These are phyloP conservation scores for Pedionomus torquatus DNA, from an alignment of 2,113 vertebrate species.

Conservation along the genomic window DNA sequence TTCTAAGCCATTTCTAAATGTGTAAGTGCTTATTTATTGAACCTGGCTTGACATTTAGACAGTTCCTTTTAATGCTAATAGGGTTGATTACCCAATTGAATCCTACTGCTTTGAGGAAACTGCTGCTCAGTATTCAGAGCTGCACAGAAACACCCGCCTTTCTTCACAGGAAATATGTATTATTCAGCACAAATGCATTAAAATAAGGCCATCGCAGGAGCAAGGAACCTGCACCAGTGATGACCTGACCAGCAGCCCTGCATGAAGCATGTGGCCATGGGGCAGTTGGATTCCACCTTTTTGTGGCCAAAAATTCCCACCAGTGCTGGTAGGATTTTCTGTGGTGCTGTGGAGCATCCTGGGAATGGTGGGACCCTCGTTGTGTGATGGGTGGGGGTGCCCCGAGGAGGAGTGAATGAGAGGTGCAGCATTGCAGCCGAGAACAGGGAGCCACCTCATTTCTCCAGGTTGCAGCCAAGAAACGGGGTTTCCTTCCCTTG, in stretches of 20 bases:
- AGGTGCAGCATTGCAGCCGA: not conserved
- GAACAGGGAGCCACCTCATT: not conserved
- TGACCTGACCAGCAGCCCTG: not conserved
- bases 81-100: constrained; percentile 1
- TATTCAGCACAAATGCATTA: not conserved
- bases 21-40: constrained; percentile 1
- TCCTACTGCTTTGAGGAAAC: not conserved
- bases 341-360: fast-evolving
- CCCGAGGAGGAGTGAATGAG: not conserved
- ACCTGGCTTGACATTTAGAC: not conserved
- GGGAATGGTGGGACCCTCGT: fast-evolving
- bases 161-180: not conserved
- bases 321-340: fast-evolving
- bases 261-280: fast-evolving
- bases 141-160: not conserved
- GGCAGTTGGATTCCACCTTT: not conserved
- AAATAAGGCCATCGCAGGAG: not conserved
- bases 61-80: constrained; percentile 21
- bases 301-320: not conserved
- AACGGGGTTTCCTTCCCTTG: not conserved
- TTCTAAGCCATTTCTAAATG: not conserved
- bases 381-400: not conserved
- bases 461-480: not conserved
- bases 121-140: constrained; percentile 2
- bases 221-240: not conserved